Conservation (phyloP, 2,113 vertebrate species). For the Myotis lucifugus region DNA sequence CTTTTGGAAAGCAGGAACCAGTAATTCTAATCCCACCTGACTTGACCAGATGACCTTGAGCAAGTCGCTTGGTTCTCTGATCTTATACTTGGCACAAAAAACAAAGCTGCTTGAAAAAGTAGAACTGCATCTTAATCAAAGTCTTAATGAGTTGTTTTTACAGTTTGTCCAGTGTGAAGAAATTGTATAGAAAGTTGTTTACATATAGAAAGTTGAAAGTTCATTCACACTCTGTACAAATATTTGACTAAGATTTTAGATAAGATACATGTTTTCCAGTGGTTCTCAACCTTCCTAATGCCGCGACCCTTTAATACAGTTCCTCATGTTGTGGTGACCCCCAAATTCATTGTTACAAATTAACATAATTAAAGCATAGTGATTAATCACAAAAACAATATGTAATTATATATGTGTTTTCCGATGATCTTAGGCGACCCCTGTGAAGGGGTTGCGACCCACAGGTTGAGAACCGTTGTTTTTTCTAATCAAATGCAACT, state of each 20-base stretch:
- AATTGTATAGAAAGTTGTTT: background rate
- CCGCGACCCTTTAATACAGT: no score
- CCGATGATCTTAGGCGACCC: no score
- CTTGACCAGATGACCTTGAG: slow-evolving; percentile 41
- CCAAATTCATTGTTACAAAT: no score
- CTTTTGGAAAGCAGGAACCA: slow-evolving; percentile 14
- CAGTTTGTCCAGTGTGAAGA: no score
- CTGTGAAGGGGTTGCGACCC: no score
- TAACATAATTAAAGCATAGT: no score
- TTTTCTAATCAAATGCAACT: background rate
- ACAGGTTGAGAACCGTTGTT: no score
- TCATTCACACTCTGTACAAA: background rate
- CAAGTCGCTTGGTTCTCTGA: slow-evolving; percentile 44
- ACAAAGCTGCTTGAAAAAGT: slow-evolving; percentile 1
- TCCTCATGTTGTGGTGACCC: no score
- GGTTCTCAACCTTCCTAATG: no score
- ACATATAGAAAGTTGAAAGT: background rate
- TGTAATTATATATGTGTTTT: no score
- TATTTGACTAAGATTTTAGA: slow-evolving; percentile 6
- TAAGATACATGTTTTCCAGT: background rate
- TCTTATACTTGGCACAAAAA: background rate
- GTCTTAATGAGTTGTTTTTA: slow-evolving; percentile 8
- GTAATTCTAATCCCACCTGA: slow-evolving; percentile 23
- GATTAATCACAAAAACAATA: no score
- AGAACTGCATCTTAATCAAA: background rate